Evolutionary conservation across 2,797 vertebrate genomes (phyloP), one percentile per base, ranked within the genome.

Genomic region (Staurois parvus): DNA sequence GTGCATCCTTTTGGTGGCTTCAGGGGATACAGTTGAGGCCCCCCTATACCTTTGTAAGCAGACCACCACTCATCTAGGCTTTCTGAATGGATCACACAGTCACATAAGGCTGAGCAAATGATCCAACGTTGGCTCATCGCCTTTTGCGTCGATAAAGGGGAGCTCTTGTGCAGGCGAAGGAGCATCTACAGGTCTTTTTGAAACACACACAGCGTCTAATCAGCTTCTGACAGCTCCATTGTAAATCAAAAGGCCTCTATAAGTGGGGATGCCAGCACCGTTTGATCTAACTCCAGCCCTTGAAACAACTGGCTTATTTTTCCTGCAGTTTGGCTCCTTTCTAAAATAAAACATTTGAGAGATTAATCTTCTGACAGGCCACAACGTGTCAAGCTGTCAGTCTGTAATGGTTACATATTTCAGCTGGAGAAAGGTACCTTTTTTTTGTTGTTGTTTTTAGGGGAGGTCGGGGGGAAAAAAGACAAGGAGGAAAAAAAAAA

Each of bases 281-380:
- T 96, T 96, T 96, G 94, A 96, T 96, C 95, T 96, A 91, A 93
- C 95, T 96, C 95, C 96, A 96, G 95, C 94, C 94, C 94, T 95
- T 95, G 95, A 96, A 97, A 96, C 96, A 96, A 95, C 96, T 96
- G 96, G 96, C 95, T 96, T 96, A 96, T 97, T 96, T 59, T 96
- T 95, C 90, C 93, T 94, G 92, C 93, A 93, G 95, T 95, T 95
- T 96, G 95, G 94, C 95, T 96, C 93, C 92, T 94, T 91, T 90
- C 93, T 96, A 95, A 96, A 96, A 96, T 96, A 96, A 96, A 96
- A 96, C 96, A 95, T 92, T 91, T 26, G 95, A 92, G 94, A 96
- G 96, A 97, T 95, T 95, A 95, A 97, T 96, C 95, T 93, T 92
- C 95, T 97, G 95, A 96, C 95, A 95, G 96, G 96, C 96, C 96